Evolutionary conservation across 2,888 invertebrate species (phyloP).

Genomic region (Ommatoiulus sabulosus): DNA sequence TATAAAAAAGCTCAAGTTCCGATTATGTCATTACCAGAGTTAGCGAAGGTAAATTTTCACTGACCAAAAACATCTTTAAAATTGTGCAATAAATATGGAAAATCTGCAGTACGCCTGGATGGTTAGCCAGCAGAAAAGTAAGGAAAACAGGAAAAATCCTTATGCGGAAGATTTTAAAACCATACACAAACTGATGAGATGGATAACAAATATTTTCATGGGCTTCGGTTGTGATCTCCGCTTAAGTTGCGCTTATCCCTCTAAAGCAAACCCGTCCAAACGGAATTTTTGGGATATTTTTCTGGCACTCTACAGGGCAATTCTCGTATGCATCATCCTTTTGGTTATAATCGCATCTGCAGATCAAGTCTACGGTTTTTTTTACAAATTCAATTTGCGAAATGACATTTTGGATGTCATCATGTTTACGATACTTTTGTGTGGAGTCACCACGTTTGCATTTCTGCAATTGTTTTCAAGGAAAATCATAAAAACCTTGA

Average conservation of each 20-base stretch:
- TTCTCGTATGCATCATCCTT: not conserved
- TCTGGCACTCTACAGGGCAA: not conserved
- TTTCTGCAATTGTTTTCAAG: not conserved
- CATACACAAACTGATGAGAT: not conserved
- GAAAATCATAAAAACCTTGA: not conserved
- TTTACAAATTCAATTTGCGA: not conserved
- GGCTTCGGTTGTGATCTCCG: not conserved
- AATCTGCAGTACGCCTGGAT: not conserved
- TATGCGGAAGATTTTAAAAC: not conserved
- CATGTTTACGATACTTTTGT: not conserved
- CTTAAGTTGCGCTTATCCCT: not conserved
- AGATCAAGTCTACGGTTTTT: not conserved
- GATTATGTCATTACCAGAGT: not conserved
- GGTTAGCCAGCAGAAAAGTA: not conserved
- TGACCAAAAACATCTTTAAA: not conserved
- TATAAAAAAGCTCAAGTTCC: not conserved
- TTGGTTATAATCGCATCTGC: not conserved
- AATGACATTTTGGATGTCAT: constrained; percentile 6
- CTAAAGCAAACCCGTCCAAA: not conserved
- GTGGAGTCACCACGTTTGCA: not conserved
- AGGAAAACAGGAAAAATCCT: not conserved
- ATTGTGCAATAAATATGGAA: not conserved
- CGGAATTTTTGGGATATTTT: not conserved
- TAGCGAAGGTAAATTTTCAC: not conserved
- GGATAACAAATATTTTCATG: constrained; percentile 8